Base-by-base conservation (phyloP, 2,113 vertebrate species). In the Chunga burmeisteri region DNA sequence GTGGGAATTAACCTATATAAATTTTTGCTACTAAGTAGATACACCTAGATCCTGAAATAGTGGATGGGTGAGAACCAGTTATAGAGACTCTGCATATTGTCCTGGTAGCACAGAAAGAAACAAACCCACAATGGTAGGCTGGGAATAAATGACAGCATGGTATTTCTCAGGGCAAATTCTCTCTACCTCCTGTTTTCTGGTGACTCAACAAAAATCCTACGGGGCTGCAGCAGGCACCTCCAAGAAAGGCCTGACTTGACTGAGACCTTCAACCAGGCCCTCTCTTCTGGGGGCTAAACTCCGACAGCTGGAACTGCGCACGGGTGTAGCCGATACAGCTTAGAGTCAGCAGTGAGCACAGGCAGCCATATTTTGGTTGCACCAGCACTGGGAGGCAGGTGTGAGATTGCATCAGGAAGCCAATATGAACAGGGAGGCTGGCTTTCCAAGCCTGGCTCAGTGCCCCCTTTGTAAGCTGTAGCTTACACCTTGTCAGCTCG, bases 31-130 rank as follows among this genome's bases (percentile, higher is more conserved):
- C 89, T 93, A 82, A 80, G 91, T 61, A 96, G 91, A 88, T 96
- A 96, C 95, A 96, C 96, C 94, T 95, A 90, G 94, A 96, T 96
- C 95, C 93, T 95, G 97, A 97, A 96, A 94, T 70, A 97, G 97
- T 93, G 93, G 94, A 91, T 59, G 71, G 87, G 95, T 91, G 93
- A 96, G 95, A 97, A 97, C 87, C 62, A 91, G 81, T 58, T 91
- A 87, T 9, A 81, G 79, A 88, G 63, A 77, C 78, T 96, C 59
- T 32, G 11, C 38, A 38, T 32, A 68, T 32, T 73, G 46, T 75
- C 86, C 81, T 58, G 53, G 74, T 53, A 79, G 95, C 81, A 53
- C 29, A 29, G 89, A 81, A 40, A 75, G 87, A 93, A 88, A 70
- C 46, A 84, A 94, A 85, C 20, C 36, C 44, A 21, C 65, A 80